These are phyloP conservation scores for Octodonta nipae DNA, from an alignment of 2,888 invertebrate species.

Conservation along the genomic window DNA sequence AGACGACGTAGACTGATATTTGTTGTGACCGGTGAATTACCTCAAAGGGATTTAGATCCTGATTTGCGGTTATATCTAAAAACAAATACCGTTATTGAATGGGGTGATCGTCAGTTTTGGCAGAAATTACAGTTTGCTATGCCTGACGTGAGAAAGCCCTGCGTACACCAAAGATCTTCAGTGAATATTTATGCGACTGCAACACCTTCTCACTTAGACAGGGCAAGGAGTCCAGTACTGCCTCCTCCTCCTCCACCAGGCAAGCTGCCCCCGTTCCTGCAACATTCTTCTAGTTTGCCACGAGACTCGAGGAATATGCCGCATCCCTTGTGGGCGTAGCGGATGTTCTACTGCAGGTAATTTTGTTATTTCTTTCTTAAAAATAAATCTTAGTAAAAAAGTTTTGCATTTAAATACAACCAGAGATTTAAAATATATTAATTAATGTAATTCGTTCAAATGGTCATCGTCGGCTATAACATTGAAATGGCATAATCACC, in stretches of 20 bases:
- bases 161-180: slow-evolving; percentile 51
- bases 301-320: slow-evolving; percentile 44
- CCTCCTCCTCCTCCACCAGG: slow-evolving; percentile 46
- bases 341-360: slow-evolving; percentile 44
- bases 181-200: slow-evolving; percentile 61
- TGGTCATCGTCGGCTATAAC: no score
- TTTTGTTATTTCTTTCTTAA: no score
- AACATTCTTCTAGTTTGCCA: slow-evolving; percentile 39
- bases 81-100: slow-evolving; percentile 81
- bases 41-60: slow-evolving; percentile 76
- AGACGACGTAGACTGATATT: slow-evolving; percentile 77
- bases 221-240: slow-evolving; percentile 48
- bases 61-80: slow-evolving; percentile 82
- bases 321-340: slow-evolving; percentile 70
- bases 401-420: no score
- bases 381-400: no score
- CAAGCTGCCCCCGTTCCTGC: slow-evolving; percentile 45
- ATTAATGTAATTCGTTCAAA: no score
- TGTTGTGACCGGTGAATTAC: slow-evolving; percentile 78
- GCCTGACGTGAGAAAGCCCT: slow-evolving; percentile 59
- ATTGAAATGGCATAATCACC: no score
- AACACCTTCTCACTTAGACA: slow-evolving; percentile 31
- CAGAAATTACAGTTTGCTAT: slow-evolving; percentile 84
- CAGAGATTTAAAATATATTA: no score
- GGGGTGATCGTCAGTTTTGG: slow-evolving; percentile 94